Evolutionary conservation across 2,797 vertebrate species (phyloP).

Genomic region (Peromyscus nudipes): DNA sequence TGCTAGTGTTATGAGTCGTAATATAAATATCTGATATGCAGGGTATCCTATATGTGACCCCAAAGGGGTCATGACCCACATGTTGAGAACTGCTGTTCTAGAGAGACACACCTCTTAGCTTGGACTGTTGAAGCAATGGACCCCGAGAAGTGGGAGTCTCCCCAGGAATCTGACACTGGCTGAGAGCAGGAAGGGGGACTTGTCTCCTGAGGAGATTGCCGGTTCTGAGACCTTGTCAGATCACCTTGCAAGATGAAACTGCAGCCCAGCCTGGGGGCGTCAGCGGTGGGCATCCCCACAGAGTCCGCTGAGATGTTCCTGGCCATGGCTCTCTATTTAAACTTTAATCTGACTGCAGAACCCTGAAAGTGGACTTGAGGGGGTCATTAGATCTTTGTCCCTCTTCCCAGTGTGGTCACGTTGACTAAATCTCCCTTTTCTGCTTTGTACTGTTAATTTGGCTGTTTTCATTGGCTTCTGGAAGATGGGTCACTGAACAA

Average conservation of each 20-base stretch:
- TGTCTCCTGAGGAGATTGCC: background rate
- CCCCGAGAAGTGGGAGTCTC: background rate
- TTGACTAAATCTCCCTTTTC: background rate
- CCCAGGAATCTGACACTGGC: background rate
- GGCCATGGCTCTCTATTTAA: background rate
- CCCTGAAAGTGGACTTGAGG: background rate
- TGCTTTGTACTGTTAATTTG: background rate
- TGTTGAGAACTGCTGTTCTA: background rate
- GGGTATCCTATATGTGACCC: background rate
- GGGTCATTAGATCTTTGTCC: background rate
- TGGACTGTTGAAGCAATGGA: background rate
- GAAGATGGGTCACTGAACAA: background rate
- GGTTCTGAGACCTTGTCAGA: background rate
- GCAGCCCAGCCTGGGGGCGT: background rate
- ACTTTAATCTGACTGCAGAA: background rate
- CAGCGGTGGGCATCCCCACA: too few relatives aligned
- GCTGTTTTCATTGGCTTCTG: background rate
- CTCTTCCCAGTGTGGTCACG: background rate
- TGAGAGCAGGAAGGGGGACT: background rate
- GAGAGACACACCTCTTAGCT: background rate
- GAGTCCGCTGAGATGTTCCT: background rate
- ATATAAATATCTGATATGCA: background rate
- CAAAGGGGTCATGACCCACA: background rate
- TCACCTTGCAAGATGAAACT: background rate
- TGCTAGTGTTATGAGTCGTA: background rate